Conservation (phyloP, 2,888 invertebrate species). For the Polydrusus pterygomalis region DNA sequence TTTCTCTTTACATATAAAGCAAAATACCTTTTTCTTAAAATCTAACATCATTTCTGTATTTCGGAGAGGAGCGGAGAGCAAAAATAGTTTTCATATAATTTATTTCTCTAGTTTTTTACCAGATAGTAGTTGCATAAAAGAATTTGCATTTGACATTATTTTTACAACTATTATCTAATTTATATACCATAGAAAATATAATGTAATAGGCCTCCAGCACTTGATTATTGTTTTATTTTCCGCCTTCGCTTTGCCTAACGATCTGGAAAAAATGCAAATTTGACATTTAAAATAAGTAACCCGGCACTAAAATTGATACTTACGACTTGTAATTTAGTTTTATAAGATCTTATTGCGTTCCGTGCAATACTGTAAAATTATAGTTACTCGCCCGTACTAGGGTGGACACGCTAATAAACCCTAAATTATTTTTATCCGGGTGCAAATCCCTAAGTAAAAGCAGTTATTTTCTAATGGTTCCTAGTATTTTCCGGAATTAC, state of each 20-base stretch:
- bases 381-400: slow-evolving; percentile 1
- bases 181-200: too few relatives aligned
- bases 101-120: too few relatives aligned
- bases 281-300: slow-evolving; percentile 12
- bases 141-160: too few relatives aligned
- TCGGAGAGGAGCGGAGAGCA: too few relatives aligned
- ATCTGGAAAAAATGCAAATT: background rate
- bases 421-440: slow-evolving; percentile 20
- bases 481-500: background rate
- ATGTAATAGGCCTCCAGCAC: background rate
- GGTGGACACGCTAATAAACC: slow-evolving; percentile 13
- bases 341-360: background rate
- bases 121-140: too few relatives aligned
- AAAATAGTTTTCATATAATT: too few relatives aligned
- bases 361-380: slow-evolving; percentile 11
- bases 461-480: slow-evolving; percentile 9
- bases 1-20: too few relatives aligned
- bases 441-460: background rate
- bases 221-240: slow-evolving; percentile 19
- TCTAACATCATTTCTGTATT: too few relatives aligned
- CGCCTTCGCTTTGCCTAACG: too few relatives aligned
- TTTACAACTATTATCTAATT: too few relatives aligned
- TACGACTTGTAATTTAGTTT: slow-evolving; percentile 10
- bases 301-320: slow-evolving; percentile 9
- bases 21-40: too few relatives aligned